phyloP scores from a whole-genome alignment of 2,888 invertebrate genomes.

The Boloria euphrosyne region DNA sequence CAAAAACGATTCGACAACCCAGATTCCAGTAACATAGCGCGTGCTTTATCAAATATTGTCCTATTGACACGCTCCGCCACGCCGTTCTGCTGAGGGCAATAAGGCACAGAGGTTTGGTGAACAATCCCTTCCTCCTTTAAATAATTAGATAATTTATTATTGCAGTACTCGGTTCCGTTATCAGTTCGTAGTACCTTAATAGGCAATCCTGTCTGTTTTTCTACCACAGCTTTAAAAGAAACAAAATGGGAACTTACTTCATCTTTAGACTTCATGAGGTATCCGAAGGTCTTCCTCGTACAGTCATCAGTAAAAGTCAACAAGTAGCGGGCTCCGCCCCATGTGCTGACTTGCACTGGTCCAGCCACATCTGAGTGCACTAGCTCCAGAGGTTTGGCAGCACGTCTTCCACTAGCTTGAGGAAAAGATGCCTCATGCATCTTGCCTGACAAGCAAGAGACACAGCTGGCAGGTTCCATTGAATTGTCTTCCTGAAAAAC shows the following conservation, averaged over 20 bases:
- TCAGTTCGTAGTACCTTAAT: too few relatives aligned
- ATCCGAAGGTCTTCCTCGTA: constrained; percentile 11
- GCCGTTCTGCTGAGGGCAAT: constrained; percentile 29
- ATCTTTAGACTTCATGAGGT: constrained; percentile 1
- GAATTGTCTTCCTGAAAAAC: too few relatives aligned
- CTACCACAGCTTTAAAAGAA: too few relatives aligned
- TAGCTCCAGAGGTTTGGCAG: constrained; percentile 1
- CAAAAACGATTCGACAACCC: constrained; percentile 19
- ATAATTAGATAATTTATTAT: not conserved
- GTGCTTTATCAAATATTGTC: constrained; percentile 28
- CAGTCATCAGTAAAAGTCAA: constrained; percentile 3
- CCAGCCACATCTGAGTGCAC: not conserved
- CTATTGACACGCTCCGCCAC: constrained; percentile 23
- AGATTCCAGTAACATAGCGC: constrained; percentile 23
- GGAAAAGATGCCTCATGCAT: constrained; percentile 3
- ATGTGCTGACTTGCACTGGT: too few relatives aligned
- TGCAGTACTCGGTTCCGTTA: too few relatives aligned
- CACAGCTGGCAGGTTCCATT: constrained; percentile 1
- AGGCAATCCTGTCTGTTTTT: too few relatives aligned
- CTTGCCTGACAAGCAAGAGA: constrained; percentile 3
- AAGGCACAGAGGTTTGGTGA: constrained; percentile 27
- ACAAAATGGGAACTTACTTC: too few relatives aligned
- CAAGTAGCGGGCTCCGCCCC: too few relatives aligned
- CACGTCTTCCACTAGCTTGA: constrained; percentile 3
- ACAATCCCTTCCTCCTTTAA: constrained; percentile 23